Base-by-base conservation (phyloP, 2,797 vertebrate species). In the Thaleichthys pacificus region DNA sequence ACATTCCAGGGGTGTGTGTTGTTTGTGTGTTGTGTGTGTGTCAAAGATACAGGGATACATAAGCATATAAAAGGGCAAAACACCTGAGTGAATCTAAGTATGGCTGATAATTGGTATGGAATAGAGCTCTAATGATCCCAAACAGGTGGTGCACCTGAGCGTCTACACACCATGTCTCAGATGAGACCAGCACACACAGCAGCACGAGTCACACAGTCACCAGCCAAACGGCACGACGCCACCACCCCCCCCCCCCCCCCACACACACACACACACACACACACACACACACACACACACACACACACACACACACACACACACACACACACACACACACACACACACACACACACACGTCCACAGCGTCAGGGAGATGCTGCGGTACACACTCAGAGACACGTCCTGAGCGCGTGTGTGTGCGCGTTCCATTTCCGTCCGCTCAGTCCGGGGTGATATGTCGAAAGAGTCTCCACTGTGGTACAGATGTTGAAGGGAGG, bases 101-200 rank as follows among this genome's bases (percentile, higher is more conserved):
- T 56, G 19, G 70, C 62, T 70, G 30, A 74, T 65, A 30, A 9
- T 6, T 51, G 70, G 15, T 61, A 22, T 32, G 26, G 65, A 63
- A 70, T 24, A 17, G 6, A 32, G 3, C 61, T 64, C 17, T 17
- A 14, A 64, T 6, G 21, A 42, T 80, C 17, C 57, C n/a, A 35
- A 38, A 15, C 26, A 82, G 76, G 80, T 88, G 77, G 77, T 87
- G 85, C 85, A 86, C 91, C 90, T 91, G 91, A 92, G 90, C 82
- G 85, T 77, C 80, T 72, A 61, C 74, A 80, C 71, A 73, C 56
- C 69, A 14, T 9, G 3, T n/a, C 19, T 56, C 51, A 49, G 9
- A 49, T 4, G 8, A 15, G 1, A 49, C 47, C 47, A 17, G 15
- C 17, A 17, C 15, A n/a, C 19, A 54, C 51, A n/a, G 51, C 19